A percentile compares a stretch with the other conserved stretches of the same genome.
Evolutionary conservation across 2,113 vertebrate genomes (phyloP).

Genomic region (Meleagris gallopavo): DNA sequence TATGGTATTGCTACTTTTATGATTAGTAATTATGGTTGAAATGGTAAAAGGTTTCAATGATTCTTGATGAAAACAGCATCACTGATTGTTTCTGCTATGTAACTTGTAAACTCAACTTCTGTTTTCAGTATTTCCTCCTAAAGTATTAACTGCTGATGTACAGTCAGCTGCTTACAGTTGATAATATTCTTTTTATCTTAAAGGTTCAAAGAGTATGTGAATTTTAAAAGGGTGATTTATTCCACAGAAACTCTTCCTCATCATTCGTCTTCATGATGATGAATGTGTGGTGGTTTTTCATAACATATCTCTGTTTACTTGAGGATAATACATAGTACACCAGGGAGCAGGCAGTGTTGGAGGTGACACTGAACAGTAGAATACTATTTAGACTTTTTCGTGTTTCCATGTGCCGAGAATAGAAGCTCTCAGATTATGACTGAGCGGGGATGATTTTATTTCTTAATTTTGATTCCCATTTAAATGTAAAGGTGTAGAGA

Average conservation of each 20-base stretch:
- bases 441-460: neutral
- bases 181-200: neutral
- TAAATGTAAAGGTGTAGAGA: neutral
- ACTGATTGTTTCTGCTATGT: neutral
- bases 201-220: neutral
- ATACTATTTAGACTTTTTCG: neutral
- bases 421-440: neutral
- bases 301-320: neutral
- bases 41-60: neutral
- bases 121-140: neutral
- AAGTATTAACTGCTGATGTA: neutral
- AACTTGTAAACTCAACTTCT: neutral
- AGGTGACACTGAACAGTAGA: neutral
- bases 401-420: neutral
- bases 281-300: neutral
- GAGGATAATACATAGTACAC: neutral
- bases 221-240: neutral
- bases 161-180: neutral
- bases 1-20: neutral
- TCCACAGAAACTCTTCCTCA: neutral
- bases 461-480: neutral
- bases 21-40: neutral
- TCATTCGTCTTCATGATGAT: neutral
- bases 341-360: neutral
- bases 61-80: neutral